phyloP scores from a whole-genome alignment of 2,113 vertebrate genomes.

The Erythrocercus mccallii region DNA sequence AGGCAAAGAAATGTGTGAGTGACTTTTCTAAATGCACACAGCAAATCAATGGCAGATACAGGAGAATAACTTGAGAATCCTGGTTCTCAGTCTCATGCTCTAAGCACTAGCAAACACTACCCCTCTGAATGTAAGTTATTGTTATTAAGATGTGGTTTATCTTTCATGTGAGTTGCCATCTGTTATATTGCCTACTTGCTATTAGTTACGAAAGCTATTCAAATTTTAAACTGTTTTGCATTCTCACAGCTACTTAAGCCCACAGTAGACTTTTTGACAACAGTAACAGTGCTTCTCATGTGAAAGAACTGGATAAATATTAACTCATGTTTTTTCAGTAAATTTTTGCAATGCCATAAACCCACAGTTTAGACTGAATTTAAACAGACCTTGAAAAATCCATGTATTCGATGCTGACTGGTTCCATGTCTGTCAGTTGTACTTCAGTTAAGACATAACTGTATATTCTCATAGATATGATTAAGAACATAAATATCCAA shows the following conservation, averaged over 20 bases:
- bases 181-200: slow-evolving; percentile 48
- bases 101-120: neutral
- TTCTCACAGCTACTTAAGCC: slow-evolving; percentile 43
- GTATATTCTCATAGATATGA: neutral
- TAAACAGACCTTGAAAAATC: slow-evolving; percentile 36
- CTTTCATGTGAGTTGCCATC: slow-evolving; percentile 25
- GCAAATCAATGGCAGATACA: neutral
- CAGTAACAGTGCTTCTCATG: slow-evolving; percentile 17
- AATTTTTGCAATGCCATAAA: slow-evolving; percentile 63
- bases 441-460: neutral
- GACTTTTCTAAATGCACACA: neutral
- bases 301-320: slow-evolving; percentile 55
- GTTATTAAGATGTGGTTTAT: slow-evolving; percentile 39
- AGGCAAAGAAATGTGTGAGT: neutral
- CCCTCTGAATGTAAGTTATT: slow-evolving; percentile 41
- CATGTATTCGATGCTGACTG: neutral
- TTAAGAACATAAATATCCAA: slow-evolving; percentile 29
- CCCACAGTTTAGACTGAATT: slow-evolving; percentile 32
- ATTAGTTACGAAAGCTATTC: slow-evolving; percentile 60
- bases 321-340: slow-evolving; percentile 51
- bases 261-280: slow-evolving; percentile 62
- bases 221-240: slow-evolving; percentile 53
- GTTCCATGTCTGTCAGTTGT: neutral
- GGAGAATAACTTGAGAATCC: neutral
- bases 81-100: neutral